Percentiles rank a stretch among this genome's conserved stretches.
phyloP scores from a whole-genome alignment of 1,140 invertebrate genomes.

The Ceratina japonica region DNA sequence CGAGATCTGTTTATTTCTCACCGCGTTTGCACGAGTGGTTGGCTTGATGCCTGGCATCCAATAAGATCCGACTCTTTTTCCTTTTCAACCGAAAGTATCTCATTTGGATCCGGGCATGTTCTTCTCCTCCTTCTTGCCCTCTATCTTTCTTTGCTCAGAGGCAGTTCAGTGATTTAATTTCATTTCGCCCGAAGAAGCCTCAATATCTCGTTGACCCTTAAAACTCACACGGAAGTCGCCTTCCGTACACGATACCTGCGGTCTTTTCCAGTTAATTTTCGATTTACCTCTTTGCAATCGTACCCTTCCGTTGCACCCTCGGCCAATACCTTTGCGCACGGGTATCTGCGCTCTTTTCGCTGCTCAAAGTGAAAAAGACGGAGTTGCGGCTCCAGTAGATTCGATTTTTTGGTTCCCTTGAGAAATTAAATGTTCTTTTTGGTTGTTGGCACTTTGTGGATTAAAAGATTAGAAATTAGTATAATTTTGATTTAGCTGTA shows the following conservation, averaged over 20 bases:
- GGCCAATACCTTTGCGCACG: neutral
- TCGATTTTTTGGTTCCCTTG: neutral
- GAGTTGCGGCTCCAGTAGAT: neutral
- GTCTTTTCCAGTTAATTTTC: conserved; percentile 52
- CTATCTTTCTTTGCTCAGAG: neutral
- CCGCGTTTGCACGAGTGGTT: neutral
- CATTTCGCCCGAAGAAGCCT: conserved; percentile 10
- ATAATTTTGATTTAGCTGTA: too few species aligned
- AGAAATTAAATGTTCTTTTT: neutral
- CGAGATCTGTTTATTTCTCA: neutral
- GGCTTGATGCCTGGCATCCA: neutral
- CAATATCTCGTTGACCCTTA: conserved; percentile 23
- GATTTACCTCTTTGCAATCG: conserved; percentile 28
- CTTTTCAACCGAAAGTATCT: conserved; percentile 8
- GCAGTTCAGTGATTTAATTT: conserved; percentile 5
- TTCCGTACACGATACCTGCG: conserved; percentile 8
- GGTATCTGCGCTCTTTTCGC: neutral
- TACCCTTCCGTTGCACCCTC: conserved; percentile 15
- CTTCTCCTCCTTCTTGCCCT: conserved; percentile 10
- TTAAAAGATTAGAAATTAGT: too few species aligned
- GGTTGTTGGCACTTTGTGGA: too few species aligned
- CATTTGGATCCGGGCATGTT: neutral
- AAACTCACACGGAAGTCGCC: conserved; percentile 30
- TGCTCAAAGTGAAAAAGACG: neutral
- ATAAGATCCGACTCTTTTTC: neutral